phyloP scores from a whole-genome alignment of 2,888 invertebrate genomes.

The Drosophila robusta region DNA sequence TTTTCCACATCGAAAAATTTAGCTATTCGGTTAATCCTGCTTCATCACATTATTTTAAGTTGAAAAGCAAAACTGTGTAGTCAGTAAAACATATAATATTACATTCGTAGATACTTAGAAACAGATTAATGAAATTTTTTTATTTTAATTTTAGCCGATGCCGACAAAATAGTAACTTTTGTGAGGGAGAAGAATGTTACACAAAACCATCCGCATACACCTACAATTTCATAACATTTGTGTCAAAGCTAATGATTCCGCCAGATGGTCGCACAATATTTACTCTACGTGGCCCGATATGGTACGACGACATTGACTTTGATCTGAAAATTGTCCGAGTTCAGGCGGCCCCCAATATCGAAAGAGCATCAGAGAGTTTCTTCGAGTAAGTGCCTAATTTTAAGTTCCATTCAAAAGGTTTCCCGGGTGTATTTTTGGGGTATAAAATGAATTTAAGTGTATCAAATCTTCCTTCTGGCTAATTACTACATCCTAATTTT shows the following conservation, averaged over 20 bases:
- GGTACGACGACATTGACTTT: constrained; percentile 91
- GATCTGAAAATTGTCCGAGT: constrained; percentile 89
- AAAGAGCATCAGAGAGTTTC: constrained; percentile 87
- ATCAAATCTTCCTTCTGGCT: too few relatives aligned
- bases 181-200: constrained; percentile 91
- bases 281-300: constrained; percentile 93
- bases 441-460: too few relatives aligned
- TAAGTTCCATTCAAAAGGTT: too few relatives aligned
- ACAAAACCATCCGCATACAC: constrained; percentile 94
- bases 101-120: too few relatives aligned
- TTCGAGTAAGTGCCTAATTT: constrained; percentile 86
- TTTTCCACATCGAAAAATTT: too few relatives aligned
- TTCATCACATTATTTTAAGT: too few relatives aligned
- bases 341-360: constrained; percentile 88
- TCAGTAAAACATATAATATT: too few relatives aligned
- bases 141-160: constrained; percentile 89
- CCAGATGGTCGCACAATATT: constrained; percentile 89
- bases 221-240: constrained; percentile 97
- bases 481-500: too few relatives aligned
- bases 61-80: too few relatives aligned
- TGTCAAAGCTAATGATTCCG: constrained; percentile 92
- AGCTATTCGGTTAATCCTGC: too few relatives aligned
- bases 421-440: too few relatives aligned
- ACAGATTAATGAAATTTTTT: background rate
- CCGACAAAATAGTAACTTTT: constrained; percentile 89